Evolutionary conservation across 1,140 invertebrate species (phyloP).

Genomic region (Drusus annulatus): DNA sequence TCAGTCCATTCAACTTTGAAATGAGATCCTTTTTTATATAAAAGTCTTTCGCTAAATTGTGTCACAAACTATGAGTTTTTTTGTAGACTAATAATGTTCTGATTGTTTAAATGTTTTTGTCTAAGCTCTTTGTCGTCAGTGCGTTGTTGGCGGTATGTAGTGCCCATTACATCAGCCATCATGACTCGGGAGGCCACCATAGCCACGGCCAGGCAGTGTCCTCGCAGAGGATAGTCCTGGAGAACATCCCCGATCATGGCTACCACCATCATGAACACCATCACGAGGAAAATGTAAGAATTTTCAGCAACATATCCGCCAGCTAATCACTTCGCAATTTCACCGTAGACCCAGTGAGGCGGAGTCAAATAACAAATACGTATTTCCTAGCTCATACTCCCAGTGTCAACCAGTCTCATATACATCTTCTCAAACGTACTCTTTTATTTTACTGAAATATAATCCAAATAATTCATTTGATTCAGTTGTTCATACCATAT

Average conservation of each 20-base stretch:
- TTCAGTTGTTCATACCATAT: too few species aligned
- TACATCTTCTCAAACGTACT: too few species aligned
- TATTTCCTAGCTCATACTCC: background rate
- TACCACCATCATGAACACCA: conserved; percentile 61
- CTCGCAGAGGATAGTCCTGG: conserved; percentile 68
- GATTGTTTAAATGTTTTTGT: too few species aligned
- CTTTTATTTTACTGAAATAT: too few species aligned
- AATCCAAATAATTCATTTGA: too few species aligned
- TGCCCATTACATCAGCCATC: conserved; percentile 2
- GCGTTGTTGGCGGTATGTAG: conserved; percentile 26
- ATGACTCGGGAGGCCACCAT: conserved; percentile 6
- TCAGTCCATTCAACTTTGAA: too few species aligned
- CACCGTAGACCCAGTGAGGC: background rate
- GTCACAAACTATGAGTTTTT: too few species aligned
- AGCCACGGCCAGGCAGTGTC: conserved; percentile 63
- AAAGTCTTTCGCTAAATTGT: too few species aligned
- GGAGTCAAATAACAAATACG: background rate
- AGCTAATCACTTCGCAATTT: background rate
- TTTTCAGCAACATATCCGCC: background rate
- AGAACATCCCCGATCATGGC: conserved; percentile 65
- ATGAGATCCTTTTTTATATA: too few species aligned
- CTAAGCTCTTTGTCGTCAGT: background rate
- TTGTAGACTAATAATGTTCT: too few species aligned
- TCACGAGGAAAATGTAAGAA: conserved; percentile 1
- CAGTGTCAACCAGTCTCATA: too few species aligned